phyloP scores from a whole-genome alignment of 2,113 vertebrate genomes.

The Peromyscus californicus region DNA sequence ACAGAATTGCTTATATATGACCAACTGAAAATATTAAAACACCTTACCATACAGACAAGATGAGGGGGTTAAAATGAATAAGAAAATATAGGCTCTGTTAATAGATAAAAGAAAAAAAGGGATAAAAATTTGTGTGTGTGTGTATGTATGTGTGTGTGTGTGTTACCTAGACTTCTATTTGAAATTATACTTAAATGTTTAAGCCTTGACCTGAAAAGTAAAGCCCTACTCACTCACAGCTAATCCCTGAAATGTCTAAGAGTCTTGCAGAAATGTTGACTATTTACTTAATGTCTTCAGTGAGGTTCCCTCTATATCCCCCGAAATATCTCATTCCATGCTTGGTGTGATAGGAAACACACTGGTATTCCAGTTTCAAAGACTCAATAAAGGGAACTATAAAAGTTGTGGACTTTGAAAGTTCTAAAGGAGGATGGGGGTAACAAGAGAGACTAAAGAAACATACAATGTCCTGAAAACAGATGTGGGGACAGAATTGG shows the following conservation, averaged over 20 bases:
- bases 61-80: conserved; percentile 21
- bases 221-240: conserved; percentile 51
- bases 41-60: conserved; percentile 29
- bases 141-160: not conserved
- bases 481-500: not conserved
- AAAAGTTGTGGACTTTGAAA: not conserved
- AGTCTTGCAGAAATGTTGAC: conserved; percentile 45
- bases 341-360: not conserved
- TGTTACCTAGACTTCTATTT: conserved; percentile 51
- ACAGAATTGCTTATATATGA: conserved; percentile 59
- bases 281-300: conserved; percentile 12
- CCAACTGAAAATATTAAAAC: conserved; percentile 70
- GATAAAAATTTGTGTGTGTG: conserved; percentile 15
- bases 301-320: not conserved
- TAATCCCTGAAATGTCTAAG: conserved; percentile 59
- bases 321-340: not conserved
- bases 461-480: not conserved
- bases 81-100: conserved; percentile 46
- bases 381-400: not conserved
- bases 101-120: conserved; percentile 31
- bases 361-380: conserved; percentile 43
- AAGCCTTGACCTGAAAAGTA: conserved; percentile 59
- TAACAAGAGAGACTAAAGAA: not conserved
- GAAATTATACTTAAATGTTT: conserved; percentile 68
- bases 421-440: not conserved